These are phyloP conservation scores for Alloscopus bannaensis DNA, from an alignment of 2,888 invertebrate species.

Conservation along the genomic window DNA sequence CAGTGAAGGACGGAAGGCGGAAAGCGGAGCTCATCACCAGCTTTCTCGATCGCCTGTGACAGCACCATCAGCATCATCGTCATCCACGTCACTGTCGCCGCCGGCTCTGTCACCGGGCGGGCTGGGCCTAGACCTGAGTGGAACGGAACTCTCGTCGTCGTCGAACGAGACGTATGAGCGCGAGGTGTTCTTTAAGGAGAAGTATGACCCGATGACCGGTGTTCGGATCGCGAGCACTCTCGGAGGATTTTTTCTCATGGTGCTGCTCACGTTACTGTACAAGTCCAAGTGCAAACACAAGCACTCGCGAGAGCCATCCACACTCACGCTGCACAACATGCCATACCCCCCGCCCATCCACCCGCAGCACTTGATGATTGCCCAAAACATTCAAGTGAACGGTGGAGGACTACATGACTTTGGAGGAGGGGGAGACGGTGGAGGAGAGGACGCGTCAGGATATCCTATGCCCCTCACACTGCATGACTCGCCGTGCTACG, in stretches of 20 bases:
- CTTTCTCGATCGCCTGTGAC: neutral
- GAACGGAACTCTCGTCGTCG: neutral
- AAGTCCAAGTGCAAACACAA: constrained; percentile 83
- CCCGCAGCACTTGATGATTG: constrained; percentile 30
- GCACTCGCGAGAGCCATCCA: constrained; percentile 53
- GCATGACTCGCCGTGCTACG: constrained; percentile 53
- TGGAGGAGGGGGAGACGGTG: constrained; percentile 30
- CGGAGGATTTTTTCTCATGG: constrained; percentile 92
- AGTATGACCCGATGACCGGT: constrained; percentile 96
- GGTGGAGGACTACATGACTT: constrained; percentile 42
- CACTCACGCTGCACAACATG: constrained; percentile 26
- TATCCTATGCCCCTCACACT: constrained; percentile 39
- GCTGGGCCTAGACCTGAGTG: neutral
- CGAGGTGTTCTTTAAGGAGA: constrained; percentile 89
- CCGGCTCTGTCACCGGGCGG: neutral
- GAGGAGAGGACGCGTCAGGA: constrained; percentile 12
- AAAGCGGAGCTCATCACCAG: constrained; percentile 9
- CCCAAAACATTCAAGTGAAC: constrained; percentile 46
- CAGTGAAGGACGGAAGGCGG: constrained; percentile 21
- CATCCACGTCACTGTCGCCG: neutral
- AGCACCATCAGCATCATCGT: constrained; percentile 3
- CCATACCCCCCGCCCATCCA: constrained; percentile 21
- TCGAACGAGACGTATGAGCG: constrained; percentile 77
- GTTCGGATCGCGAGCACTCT: constrained; percentile 93
- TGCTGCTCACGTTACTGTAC: constrained; percentile 93